Percentiles rank a stretch among this genome's conserved stretches.
These are phyloP conservation scores for Plodia interpunctella DNA, from an alignment of 1,140 invertebrate genomes.

Conservation along the genomic window DNA sequence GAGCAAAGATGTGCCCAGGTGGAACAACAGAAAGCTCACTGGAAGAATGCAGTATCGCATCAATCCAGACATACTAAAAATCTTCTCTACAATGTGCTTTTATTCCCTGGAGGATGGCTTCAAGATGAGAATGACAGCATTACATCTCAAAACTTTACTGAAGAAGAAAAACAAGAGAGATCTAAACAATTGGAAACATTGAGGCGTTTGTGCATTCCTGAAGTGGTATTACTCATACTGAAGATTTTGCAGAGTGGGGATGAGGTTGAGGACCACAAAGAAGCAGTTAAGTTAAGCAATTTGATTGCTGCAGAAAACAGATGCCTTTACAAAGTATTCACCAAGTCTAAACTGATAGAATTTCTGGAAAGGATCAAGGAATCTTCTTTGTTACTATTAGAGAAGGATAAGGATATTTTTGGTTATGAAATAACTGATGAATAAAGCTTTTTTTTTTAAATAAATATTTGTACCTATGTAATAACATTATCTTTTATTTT, in stretches of 20 bases:
- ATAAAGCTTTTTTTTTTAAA: constrained; percentile 35
- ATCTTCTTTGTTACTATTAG: constrained; percentile 82
- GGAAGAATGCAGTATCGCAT: constrained; percentile 79
- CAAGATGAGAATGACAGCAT: constrained; percentile 81
- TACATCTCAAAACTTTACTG: constrained; percentile 55
- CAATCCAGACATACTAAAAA: constrained; percentile 80
- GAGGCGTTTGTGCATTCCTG: constrained; percentile 89
- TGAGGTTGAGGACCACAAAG: constrained; percentile 85
- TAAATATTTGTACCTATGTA: constrained; percentile 31
- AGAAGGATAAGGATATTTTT: constrained; percentile 87
- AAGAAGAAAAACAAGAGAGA: constrained; percentile 75
- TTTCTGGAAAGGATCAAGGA: constrained; percentile 88
- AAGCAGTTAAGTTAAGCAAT: constrained; percentile 89
- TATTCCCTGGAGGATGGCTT: constrained; percentile 95
- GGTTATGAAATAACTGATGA: constrained; percentile 75
- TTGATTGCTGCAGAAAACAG: constrained; percentile 87
- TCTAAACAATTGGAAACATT: constrained; percentile 84
- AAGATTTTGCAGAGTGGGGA: constrained; percentile 88
- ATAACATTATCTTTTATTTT: constrained; percentile 30
- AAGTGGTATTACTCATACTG: constrained; percentile 87
- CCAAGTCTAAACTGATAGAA: constrained; percentile 85
- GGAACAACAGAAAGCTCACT: constrained; percentile 85
- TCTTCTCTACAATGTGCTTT: constrained; percentile 90
- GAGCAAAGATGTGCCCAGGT: constrained; percentile 90
- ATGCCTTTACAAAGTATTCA: constrained; percentile 88